Percentiles rank a stretch among this genome's conserved stretches.
phyloP scores from a whole-genome alignment of 2,113 vertebrate genomes.

The Zosterops japonicus region DNA sequence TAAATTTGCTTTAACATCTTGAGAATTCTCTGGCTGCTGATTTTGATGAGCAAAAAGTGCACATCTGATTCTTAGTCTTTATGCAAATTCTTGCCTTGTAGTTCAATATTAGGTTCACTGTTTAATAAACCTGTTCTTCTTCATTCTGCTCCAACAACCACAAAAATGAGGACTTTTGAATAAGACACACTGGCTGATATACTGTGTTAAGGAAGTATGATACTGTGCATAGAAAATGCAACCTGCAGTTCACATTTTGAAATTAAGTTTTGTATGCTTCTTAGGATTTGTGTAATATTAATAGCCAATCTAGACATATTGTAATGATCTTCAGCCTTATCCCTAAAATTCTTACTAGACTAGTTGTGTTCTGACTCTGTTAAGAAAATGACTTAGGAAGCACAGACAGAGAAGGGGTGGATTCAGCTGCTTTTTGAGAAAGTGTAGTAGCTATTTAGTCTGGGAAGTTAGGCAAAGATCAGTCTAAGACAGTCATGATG shows the following conservation, averaged over 20 bases:
- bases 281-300: background rate
- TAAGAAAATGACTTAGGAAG: background rate
- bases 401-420: background rate
- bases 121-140: background rate
- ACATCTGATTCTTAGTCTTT: background rate
- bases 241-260: background rate
- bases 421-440: background rate
- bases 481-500: background rate
- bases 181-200: background rate
- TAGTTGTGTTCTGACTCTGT: background rate
- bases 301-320: background rate
- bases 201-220: background rate
- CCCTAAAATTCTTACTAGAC: background rate
- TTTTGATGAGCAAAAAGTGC: background rate
- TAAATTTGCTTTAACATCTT: background rate
- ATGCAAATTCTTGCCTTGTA: background rate
- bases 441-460: background rate
- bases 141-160: background rate
- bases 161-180: background rate
- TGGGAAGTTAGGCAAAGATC: background rate
- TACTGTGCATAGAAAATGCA: background rate
- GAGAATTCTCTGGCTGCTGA: background rate
- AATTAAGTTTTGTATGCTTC: background rate
- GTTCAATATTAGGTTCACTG: background rate
- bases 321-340: background rate